Percentiles rank a stretch among this genome's conserved stretches.
Conservation (phyloP, 2,113 vertebrate genomes). For the Sigmodon hispidus region DNA sequence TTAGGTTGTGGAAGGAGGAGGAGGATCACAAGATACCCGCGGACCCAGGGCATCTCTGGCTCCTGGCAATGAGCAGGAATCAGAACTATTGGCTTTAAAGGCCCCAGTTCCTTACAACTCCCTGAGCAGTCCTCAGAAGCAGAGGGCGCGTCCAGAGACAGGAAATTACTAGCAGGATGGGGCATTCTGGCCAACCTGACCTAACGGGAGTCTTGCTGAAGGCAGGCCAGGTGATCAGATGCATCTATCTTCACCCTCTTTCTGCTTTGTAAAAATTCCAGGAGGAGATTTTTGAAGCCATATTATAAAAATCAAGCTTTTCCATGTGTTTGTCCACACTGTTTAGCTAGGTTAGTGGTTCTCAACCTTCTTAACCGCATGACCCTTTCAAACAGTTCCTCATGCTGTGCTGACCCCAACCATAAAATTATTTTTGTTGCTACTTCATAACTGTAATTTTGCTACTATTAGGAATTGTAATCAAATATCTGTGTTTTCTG, state of each 20-base stretch:
- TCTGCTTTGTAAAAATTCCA: not conserved
- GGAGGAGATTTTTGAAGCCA: not conserved
- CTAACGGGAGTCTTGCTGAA: not conserved
- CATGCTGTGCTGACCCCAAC: not conserved
- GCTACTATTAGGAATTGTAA: too few species aligned
- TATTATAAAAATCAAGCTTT: not conserved
- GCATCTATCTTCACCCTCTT: not conserved
- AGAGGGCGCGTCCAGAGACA: not conserved
- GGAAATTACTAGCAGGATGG: not conserved
- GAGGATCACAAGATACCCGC: not conserved
- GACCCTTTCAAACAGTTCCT: not conserved
- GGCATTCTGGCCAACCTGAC: not conserved
- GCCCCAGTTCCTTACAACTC: not conserved
- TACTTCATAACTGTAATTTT: not conserved
- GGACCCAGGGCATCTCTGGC: not conserved
- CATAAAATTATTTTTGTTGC: not conserved
- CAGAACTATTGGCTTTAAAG: not conserved
- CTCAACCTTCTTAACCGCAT: not conserved
- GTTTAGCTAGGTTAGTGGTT: not conserved
- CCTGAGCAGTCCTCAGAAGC: not conserved
- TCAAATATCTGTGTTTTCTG: not conserved
- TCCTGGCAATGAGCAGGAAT: not conserved
- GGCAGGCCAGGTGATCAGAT: not conserved
- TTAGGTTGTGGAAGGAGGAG: not conserved
- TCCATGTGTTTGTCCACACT: not conserved